Evolutionary conservation across 2,888 invertebrate species (phyloP), one percentile per base, ranked within the genome.

Genomic region (Miltochrista miniata): DNA sequence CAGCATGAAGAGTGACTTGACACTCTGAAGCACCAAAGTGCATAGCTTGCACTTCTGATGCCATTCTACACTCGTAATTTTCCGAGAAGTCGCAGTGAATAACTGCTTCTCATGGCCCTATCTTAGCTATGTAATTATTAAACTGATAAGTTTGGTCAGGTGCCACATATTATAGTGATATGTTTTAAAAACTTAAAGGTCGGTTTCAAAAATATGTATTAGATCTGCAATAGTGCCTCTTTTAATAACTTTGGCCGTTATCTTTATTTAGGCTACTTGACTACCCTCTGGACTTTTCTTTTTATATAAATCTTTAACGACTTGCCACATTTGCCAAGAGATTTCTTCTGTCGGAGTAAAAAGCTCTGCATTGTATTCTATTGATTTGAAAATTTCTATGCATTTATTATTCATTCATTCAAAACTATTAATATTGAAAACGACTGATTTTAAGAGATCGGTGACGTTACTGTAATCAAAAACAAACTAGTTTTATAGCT

Each of bases 21-120:
- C 15, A 35, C 52, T 58, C 51, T 11, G 54, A 58, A 1, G 55
- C 54, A 37, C 58, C 55, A 38, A 55, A 59, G 41, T 57, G 59
- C 51, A 59, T 53, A 10, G 49, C 39, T 50, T 59, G 59, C 44
- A 61, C 51, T 49, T 61, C 56, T 13, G 18, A 38, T 11, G 37
- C 36, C 24, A 59, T 29, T 43, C 59, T 61, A 14, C 46, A 37
- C 37, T 45, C 47, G 47, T 59, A 59, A 46, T 62, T 62, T 43
- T 57, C 56, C 1, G 50, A 57, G 31, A 56, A 62, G 42, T 57
- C 59, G 24, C 53, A 53, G 2, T 54, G 24, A 33, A 59, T 31
- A 8, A 55, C 18, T 3, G 30, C 37, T 42, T 42, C 42, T 33
- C 13, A 37, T 7, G 18, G 13, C 10, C 37, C 42, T 14, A 42